phyloP scores from a whole-genome alignment of 64 coral and sea anemone genomes.

The Montipora cactus region DNA sequence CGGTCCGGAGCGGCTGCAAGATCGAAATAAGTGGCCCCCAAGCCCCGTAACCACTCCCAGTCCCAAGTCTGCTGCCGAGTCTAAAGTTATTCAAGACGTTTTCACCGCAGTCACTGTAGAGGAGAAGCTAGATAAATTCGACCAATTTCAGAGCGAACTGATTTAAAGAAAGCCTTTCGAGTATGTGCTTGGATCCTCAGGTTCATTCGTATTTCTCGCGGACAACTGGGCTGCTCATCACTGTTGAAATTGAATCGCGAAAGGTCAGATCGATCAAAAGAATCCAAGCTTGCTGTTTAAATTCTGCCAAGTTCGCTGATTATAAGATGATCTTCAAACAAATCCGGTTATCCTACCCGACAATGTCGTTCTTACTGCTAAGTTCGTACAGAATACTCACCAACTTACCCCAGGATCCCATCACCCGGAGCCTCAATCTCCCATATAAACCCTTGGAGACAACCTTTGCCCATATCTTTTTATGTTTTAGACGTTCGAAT shows the following conservation, averaged over 20 bases:
- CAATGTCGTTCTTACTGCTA: not conserved
- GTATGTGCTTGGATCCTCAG: constrained; percentile 42
- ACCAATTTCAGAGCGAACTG: not conserved
- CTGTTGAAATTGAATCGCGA: constrained; percentile 1
- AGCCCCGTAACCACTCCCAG: constrained; percentile 15
- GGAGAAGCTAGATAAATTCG: not conserved
- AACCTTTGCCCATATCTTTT: too few species aligned
- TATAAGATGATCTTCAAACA: constrained; percentile 38
- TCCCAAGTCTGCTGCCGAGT: not conserved
- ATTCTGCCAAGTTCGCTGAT: not conserved
- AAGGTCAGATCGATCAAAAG: not conserved
- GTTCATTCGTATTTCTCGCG: constrained; percentile 23
- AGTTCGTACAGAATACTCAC: constrained; percentile 12
- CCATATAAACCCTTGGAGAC: too few species aligned
- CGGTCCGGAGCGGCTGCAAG: constrained; percentile 7
- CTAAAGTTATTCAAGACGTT: constrained; percentile 28
- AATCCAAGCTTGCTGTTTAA: not conserved
- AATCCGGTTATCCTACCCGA: constrained; percentile 41
- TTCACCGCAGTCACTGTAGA: not conserved
- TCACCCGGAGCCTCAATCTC: too few species aligned
- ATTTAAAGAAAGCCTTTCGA: constrained; percentile 36
- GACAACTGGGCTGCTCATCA: constrained; percentile 2
- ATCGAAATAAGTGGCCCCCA: constrained; percentile 32
- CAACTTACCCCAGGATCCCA: not conserved
- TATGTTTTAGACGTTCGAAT: too few species aligned